A percentile compares a stretch with the other conserved stretches of the same genome.
Conservation (phyloP, 2,797 vertebrate genomes). For the Dermochelys coriacea region DNA sequence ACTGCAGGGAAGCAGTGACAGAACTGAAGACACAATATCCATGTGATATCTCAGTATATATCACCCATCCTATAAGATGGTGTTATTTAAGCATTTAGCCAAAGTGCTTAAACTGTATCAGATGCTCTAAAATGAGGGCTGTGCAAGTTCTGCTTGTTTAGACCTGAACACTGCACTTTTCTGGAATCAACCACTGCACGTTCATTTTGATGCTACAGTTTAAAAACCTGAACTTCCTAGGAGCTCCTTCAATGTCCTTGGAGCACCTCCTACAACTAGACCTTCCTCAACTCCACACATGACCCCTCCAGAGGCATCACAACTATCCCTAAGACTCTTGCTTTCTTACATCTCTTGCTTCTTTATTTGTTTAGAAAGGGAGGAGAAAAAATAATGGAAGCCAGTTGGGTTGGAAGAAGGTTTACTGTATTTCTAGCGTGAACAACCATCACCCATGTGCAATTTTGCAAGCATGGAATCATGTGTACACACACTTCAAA, state of each 20-base stretch:
- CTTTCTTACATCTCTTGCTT: neutral
- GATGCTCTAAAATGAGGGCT: neutral
- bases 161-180: neutral
- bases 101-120: neutral
- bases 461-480: neutral
- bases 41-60: neutral
- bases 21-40: neutral
- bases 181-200: neutral
- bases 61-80: neutral
- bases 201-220: neutral
- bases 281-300: neutral
- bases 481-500: neutral
- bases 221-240: neutral
- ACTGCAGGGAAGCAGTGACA: neutral
- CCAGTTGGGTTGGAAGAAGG: neutral
- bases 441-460: neutral
- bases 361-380: neutral
- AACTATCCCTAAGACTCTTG: neutral
- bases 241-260: neutral
- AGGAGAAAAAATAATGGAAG: neutral
- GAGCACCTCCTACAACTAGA: neutral
- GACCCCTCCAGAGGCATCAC: neutral
- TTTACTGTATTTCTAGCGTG: neutral
- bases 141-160: neutral
- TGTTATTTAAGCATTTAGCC: neutral